Conservation (phyloP, 2,797 vertebrate species). For the Schizopygopsis pylzovi region DNA sequence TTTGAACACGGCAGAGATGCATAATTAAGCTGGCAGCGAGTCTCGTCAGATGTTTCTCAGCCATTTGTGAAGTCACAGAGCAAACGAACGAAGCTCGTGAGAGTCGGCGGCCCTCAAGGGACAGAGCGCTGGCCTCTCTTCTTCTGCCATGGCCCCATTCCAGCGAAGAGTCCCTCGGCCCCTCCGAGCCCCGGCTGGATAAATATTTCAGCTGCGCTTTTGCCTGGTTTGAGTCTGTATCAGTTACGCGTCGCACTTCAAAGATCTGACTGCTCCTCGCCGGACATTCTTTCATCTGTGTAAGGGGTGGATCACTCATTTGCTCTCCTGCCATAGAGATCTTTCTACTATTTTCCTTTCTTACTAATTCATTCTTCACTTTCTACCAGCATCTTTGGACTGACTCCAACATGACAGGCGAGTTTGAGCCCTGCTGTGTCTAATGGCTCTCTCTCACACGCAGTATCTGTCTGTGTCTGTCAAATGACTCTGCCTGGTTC, state of each 20-base stretch:
- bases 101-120: conserved; percentile 8
- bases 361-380: conserved; percentile 2
- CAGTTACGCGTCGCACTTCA: conserved; percentile 13
- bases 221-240: conserved; percentile 23
- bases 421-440: conserved; percentile 46
- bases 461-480: conserved; percentile 41
- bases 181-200: neutral
- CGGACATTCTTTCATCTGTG: conserved; percentile 28
- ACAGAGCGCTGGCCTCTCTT: conserved; percentile 17
- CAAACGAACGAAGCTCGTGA: conserved; percentile 62
- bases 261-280: conserved; percentile 36
- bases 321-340: neutral
- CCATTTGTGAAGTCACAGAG: conserved; percentile 66
- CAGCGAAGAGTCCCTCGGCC: neutral
- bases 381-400: conserved; percentile 20
- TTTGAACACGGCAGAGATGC: conserved; percentile 50
- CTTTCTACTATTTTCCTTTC: conserved; percentile 31
- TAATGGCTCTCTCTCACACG: conserved; percentile 40
- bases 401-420: conserved; percentile 43
- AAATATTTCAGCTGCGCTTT: conserved; percentile 39
- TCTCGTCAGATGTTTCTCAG: conserved; percentile 48
- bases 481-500: conserved; percentile 45
- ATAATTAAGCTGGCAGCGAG: conserved; percentile 52
- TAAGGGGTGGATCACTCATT: conserved; percentile 33
- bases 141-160: conserved; percentile 7